Conservation (phyloP, 2,113 vertebrate genomes). For the Reinhardtius hippoglossoides region DNA sequence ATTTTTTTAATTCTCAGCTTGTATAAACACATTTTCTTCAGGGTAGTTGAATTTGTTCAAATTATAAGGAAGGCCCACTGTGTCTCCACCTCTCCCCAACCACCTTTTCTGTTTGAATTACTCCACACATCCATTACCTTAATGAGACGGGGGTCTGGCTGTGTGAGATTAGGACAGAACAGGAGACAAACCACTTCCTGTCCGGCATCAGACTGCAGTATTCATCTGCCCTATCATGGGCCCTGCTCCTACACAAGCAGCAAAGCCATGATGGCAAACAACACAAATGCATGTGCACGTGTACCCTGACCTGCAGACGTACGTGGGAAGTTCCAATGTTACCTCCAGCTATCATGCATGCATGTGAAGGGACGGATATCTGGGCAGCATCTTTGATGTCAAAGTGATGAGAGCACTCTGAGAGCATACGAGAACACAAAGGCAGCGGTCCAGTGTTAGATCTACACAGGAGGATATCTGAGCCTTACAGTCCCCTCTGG, state of each 20-base stretch:
- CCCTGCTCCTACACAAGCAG: not conserved
- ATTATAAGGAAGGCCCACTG: not conserved
- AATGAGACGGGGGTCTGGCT: slow-evolving; percentile 46
- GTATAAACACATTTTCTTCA: slow-evolving; percentile 1
- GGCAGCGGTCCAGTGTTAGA: slow-evolving; percentile 42
- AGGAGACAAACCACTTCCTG: slow-evolving; percentile 45
- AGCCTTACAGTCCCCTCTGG: slow-evolving; percentile 22
- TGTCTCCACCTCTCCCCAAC: slow-evolving; percentile 4
- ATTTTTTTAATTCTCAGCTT: not conserved
- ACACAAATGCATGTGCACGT: not conserved
- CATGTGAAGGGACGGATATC: slow-evolving; percentile 42
- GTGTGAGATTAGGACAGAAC: slow-evolving; percentile 31
- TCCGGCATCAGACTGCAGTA: slow-evolving; percentile 10
- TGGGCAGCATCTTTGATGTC: slow-evolving; percentile 56
- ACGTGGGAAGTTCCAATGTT: slow-evolving; percentile 5
- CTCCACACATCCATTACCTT: slow-evolving; percentile 30
- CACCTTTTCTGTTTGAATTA: slow-evolving; percentile 25
- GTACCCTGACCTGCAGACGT: slow-evolving; percentile 1
- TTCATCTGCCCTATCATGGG: slow-evolving; percentile 16
- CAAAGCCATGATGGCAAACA: slow-evolving; percentile 4
- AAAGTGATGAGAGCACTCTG: slow-evolving; percentile 52
- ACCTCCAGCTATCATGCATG: slow-evolving; percentile 33
- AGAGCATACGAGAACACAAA: slow-evolving; percentile 51
- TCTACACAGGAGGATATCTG: slow-evolving; percentile 24
- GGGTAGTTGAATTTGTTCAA: not conserved